phyloP scores from a whole-genome alignment of 2,888 invertebrate genomes.

The Euclidia mi region DNA sequence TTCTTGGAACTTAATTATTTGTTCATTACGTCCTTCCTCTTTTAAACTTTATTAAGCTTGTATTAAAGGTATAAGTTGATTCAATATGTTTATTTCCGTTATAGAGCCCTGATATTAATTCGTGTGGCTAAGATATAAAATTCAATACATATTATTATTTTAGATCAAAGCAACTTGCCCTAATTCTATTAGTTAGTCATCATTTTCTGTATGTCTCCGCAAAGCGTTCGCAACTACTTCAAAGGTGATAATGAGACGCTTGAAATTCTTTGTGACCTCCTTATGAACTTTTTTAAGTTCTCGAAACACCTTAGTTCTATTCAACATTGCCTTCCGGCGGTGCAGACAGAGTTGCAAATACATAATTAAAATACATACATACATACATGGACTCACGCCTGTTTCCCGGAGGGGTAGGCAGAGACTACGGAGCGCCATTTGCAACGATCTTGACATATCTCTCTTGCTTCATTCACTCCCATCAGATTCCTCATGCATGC shows the following conservation, averaged over 20 bases:
- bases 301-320: conserved; percentile 25
- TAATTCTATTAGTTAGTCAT: not conserved
- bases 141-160: not conserved
- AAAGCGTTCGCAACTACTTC: conserved; percentile 21
- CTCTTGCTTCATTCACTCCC: too few relatives aligned
- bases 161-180: not conserved
- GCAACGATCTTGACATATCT: too few relatives aligned
- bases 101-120: too few relatives aligned
- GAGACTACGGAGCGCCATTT: too few relatives aligned
- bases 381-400: conserved; percentile 48
- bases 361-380: conserved; percentile 53
- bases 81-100: too few relatives aligned
- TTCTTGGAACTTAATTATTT: too few relatives aligned
- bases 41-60: too few relatives aligned
- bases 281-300: conserved; percentile 32
- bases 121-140: not conserved
- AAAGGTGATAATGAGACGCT: conserved; percentile 36
- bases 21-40: too few relatives aligned
- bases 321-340: conserved; percentile 11
- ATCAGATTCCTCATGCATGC: too few relatives aligned
- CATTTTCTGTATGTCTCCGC: conserved; percentile 6
- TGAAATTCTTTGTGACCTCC: conserved; percentile 30
- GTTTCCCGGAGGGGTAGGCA: too few relatives aligned
- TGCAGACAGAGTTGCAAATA: conserved; percentile 24
- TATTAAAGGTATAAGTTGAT: too few relatives aligned